Conservation (phyloP, 53 echinoderm and acorn worm genomes). For the Zoroaster sp. region DNA sequence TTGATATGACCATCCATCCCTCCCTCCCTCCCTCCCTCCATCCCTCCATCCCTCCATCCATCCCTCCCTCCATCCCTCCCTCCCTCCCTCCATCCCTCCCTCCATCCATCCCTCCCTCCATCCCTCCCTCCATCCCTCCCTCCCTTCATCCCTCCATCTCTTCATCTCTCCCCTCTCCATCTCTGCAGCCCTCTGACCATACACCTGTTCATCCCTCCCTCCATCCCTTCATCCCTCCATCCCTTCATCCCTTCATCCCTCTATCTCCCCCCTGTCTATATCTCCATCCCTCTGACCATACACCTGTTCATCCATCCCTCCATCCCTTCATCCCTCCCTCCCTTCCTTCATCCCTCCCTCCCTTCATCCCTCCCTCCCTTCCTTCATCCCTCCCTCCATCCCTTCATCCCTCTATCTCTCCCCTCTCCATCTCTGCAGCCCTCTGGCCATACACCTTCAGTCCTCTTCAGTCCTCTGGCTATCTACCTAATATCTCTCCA, state of each 20-base stretch:
- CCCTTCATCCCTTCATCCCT: too few species aligned
- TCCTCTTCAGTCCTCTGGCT: background rate
- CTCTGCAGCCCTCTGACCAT: background rate
- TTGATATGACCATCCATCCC: too few species aligned
- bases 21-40: background rate
- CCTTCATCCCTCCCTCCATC: background rate
- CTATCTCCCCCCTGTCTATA: background rate
- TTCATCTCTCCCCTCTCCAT: background rate
- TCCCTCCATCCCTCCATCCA: background rate
- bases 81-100: too few species aligned
- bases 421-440: background rate
- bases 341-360: background rate
- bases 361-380: background rate
- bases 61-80: too few species aligned
- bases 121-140: background rate
- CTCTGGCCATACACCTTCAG: background rate
- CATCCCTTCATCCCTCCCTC: background rate
- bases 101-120: background rate
- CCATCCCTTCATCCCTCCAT: too few species aligned
- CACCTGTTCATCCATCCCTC: background rate
- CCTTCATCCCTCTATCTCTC: background rate
- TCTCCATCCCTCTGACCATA: background rate
- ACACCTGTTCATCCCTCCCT: too few species aligned
- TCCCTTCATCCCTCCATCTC: background rate
- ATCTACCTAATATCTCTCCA: background rate